These are phyloP conservation scores for Nemoura dubitans DNA, from an alignment of 2,888 invertebrate species.

Conservation along the genomic window DNA sequence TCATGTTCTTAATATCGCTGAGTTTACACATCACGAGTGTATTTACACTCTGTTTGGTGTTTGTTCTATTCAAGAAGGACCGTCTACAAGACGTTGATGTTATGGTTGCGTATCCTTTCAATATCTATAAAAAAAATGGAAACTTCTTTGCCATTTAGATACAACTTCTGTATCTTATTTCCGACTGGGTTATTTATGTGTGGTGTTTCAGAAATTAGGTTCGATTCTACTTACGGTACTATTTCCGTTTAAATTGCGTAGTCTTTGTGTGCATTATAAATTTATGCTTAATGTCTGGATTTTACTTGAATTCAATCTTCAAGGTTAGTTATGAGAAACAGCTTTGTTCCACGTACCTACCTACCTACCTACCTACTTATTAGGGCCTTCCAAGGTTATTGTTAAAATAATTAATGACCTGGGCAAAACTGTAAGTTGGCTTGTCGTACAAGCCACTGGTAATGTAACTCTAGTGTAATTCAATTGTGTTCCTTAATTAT, in stretches of 20 bases:
- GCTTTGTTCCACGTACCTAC: neutral
- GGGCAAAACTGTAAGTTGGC: no score
- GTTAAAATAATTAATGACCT: neutral
- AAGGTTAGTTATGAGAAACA: no score
- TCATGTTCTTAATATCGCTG: constrained; percentile 96
- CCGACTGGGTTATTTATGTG: neutral
- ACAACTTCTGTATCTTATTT: no score
- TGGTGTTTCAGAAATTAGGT: neutral
- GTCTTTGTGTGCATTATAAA: no score
- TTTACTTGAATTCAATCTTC: no score
- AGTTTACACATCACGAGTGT: constrained; percentile 98
- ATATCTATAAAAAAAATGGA: constrained; percentile 13
- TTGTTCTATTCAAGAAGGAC: constrained; percentile 86
- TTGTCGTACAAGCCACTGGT: no score
- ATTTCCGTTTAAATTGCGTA: neutral
- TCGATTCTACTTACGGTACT: neutral
- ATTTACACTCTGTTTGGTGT: constrained; percentile 92
- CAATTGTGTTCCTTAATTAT: constrained; percentile 27
- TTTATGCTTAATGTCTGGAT: no score
- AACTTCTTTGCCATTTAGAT: no score
- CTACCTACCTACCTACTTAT: neutral
- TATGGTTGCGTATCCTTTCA: constrained; percentile 57
- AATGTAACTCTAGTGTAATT: neutral
- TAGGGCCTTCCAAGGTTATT: no score
- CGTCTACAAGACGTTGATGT: constrained; percentile 79